Base-by-base conservation (phyloP, 1,140 invertebrate genomes). In the Bombus waltoni region DNA sequence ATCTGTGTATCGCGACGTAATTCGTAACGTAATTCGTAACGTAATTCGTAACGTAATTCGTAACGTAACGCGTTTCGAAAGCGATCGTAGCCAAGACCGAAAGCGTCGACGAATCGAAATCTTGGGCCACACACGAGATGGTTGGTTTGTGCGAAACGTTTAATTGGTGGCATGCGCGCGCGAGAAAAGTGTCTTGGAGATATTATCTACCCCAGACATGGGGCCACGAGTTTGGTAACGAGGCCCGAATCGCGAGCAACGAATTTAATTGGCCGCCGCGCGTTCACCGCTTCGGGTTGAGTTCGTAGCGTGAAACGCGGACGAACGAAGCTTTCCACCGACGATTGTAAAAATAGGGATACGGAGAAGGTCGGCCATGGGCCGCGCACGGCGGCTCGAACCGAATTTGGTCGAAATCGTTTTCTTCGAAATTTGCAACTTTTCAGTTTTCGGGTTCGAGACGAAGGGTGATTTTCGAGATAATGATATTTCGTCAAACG, bases 131-230 rank as follows among this genome's bases (percentile, higher is more conserved):
- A 44, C 70, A 42, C 70, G 38, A 28, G 11, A 53, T 44, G 66
- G 53, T 79, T 47, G 0, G 8, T 71, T 79, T 72, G 42, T 62
- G 62, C 44, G 32, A 81, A 81, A 81, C 70, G 35, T 66, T 83
- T 75, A 40, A 75, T 76, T 53, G 13, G 15, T 68, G 6, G 44
- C 47, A 53, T 53, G 6, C 40, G 25, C 9, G 28, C 44, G 22
- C 70, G 35, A n/a, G 57, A 38, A 75, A 32, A 75, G 70, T n/a
- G 11, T 40, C 70, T 44, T 1, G 10, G 25, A 13, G 40, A 8
- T 28, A 28, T 28, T 82, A 82, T 83, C 59, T 83, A 76, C 35
- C 74, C 47, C 71, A 81, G 83, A 81, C 77, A 59, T 84, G 53
- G 62, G 13, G 4, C 44, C 13, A 15, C 28, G 40, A 44, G 42